phyloP scores from a whole-genome alignment of 2,888 invertebrate species.

The Lepeophtheirus nordmannii region DNA sequence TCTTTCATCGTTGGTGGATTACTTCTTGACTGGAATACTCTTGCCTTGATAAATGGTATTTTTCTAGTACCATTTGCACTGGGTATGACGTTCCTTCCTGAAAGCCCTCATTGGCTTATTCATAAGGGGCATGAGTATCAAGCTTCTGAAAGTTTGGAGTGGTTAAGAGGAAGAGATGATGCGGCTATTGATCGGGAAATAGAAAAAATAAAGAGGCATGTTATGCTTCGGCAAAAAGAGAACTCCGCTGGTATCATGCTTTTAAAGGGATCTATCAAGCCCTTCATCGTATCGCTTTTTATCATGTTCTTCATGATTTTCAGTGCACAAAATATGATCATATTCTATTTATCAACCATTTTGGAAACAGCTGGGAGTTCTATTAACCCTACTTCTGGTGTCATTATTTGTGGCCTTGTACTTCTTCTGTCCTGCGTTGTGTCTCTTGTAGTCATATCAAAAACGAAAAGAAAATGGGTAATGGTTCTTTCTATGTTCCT shows the following conservation, averaged over 20 bases:
- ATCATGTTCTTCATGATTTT: conserved; percentile 9
- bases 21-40: neutral
- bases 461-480: neutral
- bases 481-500: neutral
- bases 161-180: conserved; percentile 13
- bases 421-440: conserved; percentile 1
- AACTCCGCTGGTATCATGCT: neutral
- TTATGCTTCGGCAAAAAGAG: neutral
- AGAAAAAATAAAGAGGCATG: neutral
- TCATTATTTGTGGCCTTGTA: neutral
- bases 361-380: conserved; percentile 1
- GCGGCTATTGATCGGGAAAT: conserved; percentile 3
- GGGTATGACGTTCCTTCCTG: conserved; percentile 2
- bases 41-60: neutral
- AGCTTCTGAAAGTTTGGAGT: neutral
- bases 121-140: neutral
- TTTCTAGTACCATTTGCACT: neutral
- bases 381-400: neutral
- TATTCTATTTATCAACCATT: neutral
- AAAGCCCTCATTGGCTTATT: conserved; percentile 12
- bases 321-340: neutral
- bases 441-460: neutral
- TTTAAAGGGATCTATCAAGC: neutral
- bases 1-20: neutral
- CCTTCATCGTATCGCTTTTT: neutral